These are phyloP conservation scores for Diachrysia chrysitis DNA, from an alignment of 2,888 invertebrate genomes.

Conservation along the genomic window DNA sequence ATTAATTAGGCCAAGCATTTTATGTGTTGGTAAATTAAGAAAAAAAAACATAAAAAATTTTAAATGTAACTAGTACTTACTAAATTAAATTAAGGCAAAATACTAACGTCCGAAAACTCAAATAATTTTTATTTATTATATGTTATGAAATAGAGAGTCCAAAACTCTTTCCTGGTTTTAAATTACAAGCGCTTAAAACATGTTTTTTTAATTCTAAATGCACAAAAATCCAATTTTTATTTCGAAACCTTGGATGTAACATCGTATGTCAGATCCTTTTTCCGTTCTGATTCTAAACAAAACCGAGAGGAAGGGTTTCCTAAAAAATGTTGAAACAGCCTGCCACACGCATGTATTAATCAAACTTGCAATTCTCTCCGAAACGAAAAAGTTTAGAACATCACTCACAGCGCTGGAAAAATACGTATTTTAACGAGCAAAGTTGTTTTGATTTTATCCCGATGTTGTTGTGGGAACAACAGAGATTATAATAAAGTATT, in stretches of 20 bases:
- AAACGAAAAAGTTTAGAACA: conserved; percentile 5
- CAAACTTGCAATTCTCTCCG: conserved; percentile 1
- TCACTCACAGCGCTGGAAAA: conserved; percentile 7
- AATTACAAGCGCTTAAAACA: no score
- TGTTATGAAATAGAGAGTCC: no score
- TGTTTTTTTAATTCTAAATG: no score
- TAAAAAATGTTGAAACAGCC: not conserved
- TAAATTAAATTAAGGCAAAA: no score
- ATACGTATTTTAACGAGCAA: conserved; percentile 7
- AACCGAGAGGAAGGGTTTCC: not conserved
- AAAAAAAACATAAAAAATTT: no score
- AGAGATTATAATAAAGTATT: not conserved
- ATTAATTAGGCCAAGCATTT: no score
- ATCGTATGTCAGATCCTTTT: not conserved
- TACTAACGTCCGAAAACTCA: no score
- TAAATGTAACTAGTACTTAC: no score
- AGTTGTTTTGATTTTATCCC: conserved; percentile 1
- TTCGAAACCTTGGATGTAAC: not conserved
- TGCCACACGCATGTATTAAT: conserved; percentile 9
- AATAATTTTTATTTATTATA: no score
- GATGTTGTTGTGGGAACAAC: not conserved
- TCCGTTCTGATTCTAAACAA: not conserved
- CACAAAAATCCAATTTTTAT: no score
- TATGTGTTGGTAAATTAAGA: no score
- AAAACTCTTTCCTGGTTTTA: no score